Evolutionary conservation across 1,140 invertebrate genomes (phyloP).

Genomic region (Calephelis nemesis): DNA sequence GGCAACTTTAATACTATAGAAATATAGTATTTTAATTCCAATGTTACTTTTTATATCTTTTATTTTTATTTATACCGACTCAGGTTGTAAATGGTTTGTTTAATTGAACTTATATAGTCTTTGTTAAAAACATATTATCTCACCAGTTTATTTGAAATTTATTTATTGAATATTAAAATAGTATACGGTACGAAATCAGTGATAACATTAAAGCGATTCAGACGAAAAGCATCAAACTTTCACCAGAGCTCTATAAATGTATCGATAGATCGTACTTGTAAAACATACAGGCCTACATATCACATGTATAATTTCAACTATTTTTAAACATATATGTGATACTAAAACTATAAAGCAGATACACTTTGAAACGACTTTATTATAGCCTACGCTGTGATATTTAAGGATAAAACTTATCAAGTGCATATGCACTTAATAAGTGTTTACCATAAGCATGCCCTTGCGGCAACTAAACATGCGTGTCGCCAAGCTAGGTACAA

Average conservation of each 20-base stretch:
- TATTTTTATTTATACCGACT: too few species aligned
- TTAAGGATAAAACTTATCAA: conserved; percentile 6
- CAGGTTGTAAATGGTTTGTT: too few species aligned
- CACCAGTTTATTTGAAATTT: too few species aligned
- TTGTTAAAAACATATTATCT: too few species aligned
- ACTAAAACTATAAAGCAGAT: conserved; percentile 12
- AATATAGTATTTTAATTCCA: too few species aligned
- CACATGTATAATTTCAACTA: conserved; percentile 1
- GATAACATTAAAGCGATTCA: too few species aligned
- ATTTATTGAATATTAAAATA: too few species aligned
- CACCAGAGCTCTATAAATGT: conserved; percentile 17
- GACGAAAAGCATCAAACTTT: background rate
- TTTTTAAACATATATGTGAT: conserved; percentile 8
- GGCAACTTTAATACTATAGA: too few species aligned
- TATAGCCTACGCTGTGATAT: conserved; percentile 6
- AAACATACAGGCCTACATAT: conserved; percentile 11
- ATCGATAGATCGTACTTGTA: conserved; percentile 7
- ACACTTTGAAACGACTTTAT: background rate
- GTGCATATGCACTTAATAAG: conserved; percentile 21
- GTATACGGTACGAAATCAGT: too few species aligned
- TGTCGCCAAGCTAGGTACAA: conserved; percentile 38
- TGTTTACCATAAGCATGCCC: conserved; percentile 12
- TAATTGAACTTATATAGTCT: too few species aligned
- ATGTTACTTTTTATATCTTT: too few species aligned
- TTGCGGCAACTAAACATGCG: conserved; percentile 20